Evolutionary conservation across 2,888 invertebrate genomes (phyloP).

Genomic region (Mycogona germanica): DNA sequence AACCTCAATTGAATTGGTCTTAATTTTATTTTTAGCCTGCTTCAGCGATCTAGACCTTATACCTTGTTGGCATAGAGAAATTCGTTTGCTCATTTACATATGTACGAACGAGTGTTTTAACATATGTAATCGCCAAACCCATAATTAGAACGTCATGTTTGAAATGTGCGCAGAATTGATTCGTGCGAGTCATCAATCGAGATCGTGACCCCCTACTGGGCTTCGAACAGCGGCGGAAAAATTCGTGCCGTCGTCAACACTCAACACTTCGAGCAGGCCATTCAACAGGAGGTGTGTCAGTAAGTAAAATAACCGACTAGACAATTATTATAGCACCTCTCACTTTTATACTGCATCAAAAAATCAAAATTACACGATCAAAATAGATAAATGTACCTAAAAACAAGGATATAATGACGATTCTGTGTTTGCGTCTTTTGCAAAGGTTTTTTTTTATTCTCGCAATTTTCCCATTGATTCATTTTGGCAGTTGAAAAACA

Average conservation of each 20-base stretch:
- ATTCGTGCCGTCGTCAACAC: conserved; percentile 85
- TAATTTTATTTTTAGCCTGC: neutral
- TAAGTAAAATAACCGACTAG: conserved; percentile 40
- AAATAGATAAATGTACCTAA: too few relatives aligned
- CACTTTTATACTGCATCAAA: neutral
- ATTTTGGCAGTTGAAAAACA: neutral
- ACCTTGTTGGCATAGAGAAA: too few relatives aligned
- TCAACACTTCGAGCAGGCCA: conserved; percentile 88
- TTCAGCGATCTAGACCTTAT: neutral
- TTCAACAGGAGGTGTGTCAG: conserved; percentile 91
- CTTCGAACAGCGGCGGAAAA: conserved; percentile 82
- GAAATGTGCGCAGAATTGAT: conserved; percentile 49
- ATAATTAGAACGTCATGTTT: neutral
- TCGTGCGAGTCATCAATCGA: conserved; percentile 85
- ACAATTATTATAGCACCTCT: conserved; percentile 15
- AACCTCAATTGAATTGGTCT: too few relatives aligned
- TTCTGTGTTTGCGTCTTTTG: too few relatives aligned
- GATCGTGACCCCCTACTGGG: conserved; percentile 90
- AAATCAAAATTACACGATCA: too few relatives aligned
- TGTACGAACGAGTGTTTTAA: too few relatives aligned
- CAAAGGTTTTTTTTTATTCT: neutral
- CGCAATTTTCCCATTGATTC: neutral
- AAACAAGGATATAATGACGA: too few relatives aligned
- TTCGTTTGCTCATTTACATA: too few relatives aligned
- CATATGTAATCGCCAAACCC: too few relatives aligned